Evolutionary conservation across 2,113 vertebrate genomes (phyloP), one percentile per base, ranked within the genome.

Genomic region (Pitta sordida): DNA sequence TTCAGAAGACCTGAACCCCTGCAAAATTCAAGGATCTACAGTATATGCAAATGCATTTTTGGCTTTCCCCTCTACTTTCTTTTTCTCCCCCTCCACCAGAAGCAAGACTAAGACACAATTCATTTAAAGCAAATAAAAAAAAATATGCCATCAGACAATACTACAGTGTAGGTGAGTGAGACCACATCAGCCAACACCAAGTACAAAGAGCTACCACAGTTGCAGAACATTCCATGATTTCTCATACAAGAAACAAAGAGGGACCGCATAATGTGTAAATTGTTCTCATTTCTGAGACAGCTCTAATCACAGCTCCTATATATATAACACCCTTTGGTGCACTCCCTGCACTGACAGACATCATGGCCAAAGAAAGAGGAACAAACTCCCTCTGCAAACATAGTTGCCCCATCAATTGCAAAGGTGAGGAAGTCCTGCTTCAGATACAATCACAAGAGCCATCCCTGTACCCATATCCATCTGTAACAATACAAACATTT

Each of bases 31-130:
- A n/a, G n/a, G n/a, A n/a, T n/a, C n/a, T n/a, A n/a, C n/a, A n/a
- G n/a, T n/a, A n/a, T n/a, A n/a, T n/a, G n/a, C n/a, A n/a, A n/a
- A 43, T 14, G 55, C 0, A 0, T 37, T 73, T 65, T 64, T 63
- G 26, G 20, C 15, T 73, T 23, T 70, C 36, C 29, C 34, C 13
- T 80, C 62, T 59, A 26, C 58, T n/a, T 83, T 67, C 26, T 16
- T 44, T 39, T n/a, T 23, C 58, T 36, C 18, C 1, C 19, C 18
- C 9, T 63, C 41, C 13, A 59, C 10, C 22, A 80, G 39, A 13
- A 91, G 67, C 20, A 24, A 29, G 26, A 63, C 15, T 43, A 68
- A 84, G 23, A 46, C 26, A 55, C 5, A 17, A 86, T 5, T 59
- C 10, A 37, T 43, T 64, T 23, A 73, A 56, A 49, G 26, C 39